Base-by-base conservation (phyloP, 2,797 vertebrate species). In the Chaetophractus vellerosus region DNA sequence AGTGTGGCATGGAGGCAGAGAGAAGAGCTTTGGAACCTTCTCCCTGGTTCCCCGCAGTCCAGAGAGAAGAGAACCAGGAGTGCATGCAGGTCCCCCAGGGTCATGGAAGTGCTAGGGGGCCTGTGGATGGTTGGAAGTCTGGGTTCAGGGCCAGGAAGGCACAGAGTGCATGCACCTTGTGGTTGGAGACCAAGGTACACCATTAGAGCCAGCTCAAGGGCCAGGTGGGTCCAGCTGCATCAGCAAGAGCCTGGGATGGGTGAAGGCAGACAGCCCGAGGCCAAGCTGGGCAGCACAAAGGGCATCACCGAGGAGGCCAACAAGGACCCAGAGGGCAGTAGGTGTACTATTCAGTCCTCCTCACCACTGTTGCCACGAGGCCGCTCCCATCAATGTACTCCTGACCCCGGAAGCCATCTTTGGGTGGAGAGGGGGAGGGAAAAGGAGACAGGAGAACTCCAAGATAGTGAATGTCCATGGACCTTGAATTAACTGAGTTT, bases 191-290 rank as follows among this genome's bases (percentile, higher is more conserved):
- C 57, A 88, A 76, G 31, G 71, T 41, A 64, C 24, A 76, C 59
- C 19, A 38, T 26, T 28, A 38, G 41, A 76, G 41, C 14, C n/a
- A 64, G 57, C 18, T 28, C 41, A 31, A 33, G 48, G 41, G n/a
- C 18, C 86, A 88, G 23, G 16, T 28, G 10, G 24, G n/a, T 26
- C 26, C 3, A 5, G 55, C 26, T 45, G 0, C 26, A 26, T 48
- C 31, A 8, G 57, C 21, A n/a, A 33, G 71, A 26, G n/a, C 8
- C 0, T 0, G 11, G n/a, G 24, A 50, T 14, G 8, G n/a, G 38
- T 18, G 38, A 48, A 33, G 19, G 55, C n/a, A 64, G 72, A 19
- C n/a, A 64, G 59, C 45, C n/a, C 24, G 18, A 64, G n/a, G 59
- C 41, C 14, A 18, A 5, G 9, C 10, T 6, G 57, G 64, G 10